Percentiles rank a stretch among this genome's conserved stretches.
Conservation (phyloP, 2,888 invertebrate genomes). For the Agrotis puta region DNA sequence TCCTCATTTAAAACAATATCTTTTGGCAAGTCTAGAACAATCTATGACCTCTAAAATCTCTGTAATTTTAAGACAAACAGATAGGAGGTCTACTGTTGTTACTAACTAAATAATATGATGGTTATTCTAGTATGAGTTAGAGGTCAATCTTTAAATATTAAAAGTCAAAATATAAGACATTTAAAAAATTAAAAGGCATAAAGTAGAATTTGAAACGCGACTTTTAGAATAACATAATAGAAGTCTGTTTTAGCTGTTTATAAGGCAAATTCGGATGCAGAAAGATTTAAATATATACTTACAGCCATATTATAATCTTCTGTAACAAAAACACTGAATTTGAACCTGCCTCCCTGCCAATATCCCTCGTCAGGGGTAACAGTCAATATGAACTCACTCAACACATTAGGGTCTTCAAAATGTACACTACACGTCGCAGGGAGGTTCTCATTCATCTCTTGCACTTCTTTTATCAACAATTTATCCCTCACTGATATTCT, state of each 20-base stretch:
- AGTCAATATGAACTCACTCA: slow-evolving; percentile 95
- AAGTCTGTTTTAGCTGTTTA: not conserved
- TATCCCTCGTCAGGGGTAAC: slow-evolving; percentile 96
- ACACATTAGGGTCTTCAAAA: slow-evolving; percentile 95
- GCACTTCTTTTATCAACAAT: slow-evolving; percentile 95
- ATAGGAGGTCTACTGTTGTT: not conserved
- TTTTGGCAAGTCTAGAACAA: slow-evolving; percentile 19
- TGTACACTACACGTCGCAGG: slow-evolving; percentile 95
- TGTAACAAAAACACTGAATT: slow-evolving; percentile 96
- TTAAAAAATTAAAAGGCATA: not conserved
- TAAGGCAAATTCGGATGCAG: not conserved
- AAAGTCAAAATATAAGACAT: not conserved
- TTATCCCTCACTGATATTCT: slow-evolving; percentile 95
- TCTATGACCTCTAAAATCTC: slow-evolving; percentile 17
- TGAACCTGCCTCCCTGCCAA: slow-evolving; percentile 97
- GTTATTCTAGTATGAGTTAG: not conserved
- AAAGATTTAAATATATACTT: slow-evolving; percentile 80
- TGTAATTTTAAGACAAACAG: not conserved
- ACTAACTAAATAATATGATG: not conserved
- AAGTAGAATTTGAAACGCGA: not conserved
- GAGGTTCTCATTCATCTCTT: slow-evolving; percentile 96
- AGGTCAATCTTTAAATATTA: not conserved
- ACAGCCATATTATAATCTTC: slow-evolving; percentile 99
- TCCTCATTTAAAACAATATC: not conserved
- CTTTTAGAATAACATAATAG: not conserved